Evolutionary conservation across 2,113 vertebrate genomes (phyloP), one percentile per base, ranked within the genome.

Genomic region (Pteropus alecto): DNA sequence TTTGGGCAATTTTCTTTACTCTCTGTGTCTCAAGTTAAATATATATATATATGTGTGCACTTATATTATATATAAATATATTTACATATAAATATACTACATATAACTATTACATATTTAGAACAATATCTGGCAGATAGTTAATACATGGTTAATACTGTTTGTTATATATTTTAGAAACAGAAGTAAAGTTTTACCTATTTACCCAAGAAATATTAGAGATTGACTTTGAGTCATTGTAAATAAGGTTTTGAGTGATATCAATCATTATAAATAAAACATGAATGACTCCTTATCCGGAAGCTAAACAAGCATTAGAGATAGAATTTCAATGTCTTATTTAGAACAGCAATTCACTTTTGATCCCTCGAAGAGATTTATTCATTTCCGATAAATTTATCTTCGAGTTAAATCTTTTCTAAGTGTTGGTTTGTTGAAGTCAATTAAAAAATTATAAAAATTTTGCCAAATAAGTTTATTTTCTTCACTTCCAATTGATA

Each of bases 351-450:
- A 82, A 70, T 87, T 96, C 38, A 70, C 28, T 91, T 95, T 22
- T 76, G 46, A 87, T 76, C 4, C 22, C n/a, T 85, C 63, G 46
- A 90, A 93, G 46, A 93, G 58, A 76, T 88, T 51, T 74, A 51
- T 51, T 95, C 9, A 85, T 90, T 96, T 83, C 18, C 51, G 56
- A 65, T 48, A 22, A 51, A 68, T 56, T 78, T 96, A 77, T 94
- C 41, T 87, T 91, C 14, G n/a, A 60, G 30, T 58, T 79, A 68
- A 67, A 30, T 79, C 13, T 81, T 91, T 95, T 84, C 76, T 90
- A 71, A 89, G 15, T 48, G 33, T 94, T 35, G 22, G 83, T 87
- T 90, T 35, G 38, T 41, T 82, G 73, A 94, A 58, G 46, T 38
- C 38, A 92, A 65, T 41, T 82, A 73, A 56, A 78, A 87, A 90